Conservation (phyloP, 2,113 vertebrate genomes). For the Rhizomys pruinosus region DNA sequence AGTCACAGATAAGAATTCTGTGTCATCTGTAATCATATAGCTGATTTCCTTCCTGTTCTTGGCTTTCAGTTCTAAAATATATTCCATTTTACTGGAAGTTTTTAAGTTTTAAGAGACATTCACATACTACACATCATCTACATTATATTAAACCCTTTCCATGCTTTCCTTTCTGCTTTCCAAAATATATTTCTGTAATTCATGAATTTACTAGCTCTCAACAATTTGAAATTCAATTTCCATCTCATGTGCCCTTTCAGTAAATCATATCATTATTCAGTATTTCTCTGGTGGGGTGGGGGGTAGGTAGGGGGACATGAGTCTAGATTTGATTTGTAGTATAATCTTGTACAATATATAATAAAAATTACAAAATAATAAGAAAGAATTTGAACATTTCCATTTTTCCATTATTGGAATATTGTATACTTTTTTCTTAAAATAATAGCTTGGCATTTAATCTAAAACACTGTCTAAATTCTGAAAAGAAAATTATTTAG, state of each 20-base stretch:
- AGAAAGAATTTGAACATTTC: constrained; percentile 35
- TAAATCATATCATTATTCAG: constrained; percentile 37
- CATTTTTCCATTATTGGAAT: constrained; percentile 47
- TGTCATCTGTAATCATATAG: constrained; percentile 74
- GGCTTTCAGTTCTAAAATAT: constrained; percentile 72
- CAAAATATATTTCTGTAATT: constrained; percentile 77
- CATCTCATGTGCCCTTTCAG: constrained; percentile 47
- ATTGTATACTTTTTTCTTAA: constrained; percentile 36
- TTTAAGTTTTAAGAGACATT: constrained; percentile 77
- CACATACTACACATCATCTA: constrained; percentile 65
- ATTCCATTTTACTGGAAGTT: constrained; percentile 74
- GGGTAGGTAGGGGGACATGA: too few relatives aligned
- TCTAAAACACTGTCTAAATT: neutral
- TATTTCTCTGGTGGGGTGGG: constrained; percentile 21
- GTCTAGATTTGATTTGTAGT: too few relatives aligned
- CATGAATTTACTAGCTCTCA: constrained; percentile 65
- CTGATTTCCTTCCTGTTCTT: constrained; percentile 78
- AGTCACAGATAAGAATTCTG: constrained; percentile 72
- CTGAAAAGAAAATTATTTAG: constrained; percentile 14
- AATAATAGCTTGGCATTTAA: constrained; percentile 36
- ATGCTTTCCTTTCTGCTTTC: constrained; percentile 79
- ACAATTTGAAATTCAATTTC: constrained; percentile 79
- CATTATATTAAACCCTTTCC: constrained; percentile 65
- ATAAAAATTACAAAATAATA: constrained; percentile 18
- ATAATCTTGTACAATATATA: too few relatives aligned